These are phyloP conservation scores for Xenus cinereus DNA, from an alignment of 2,113 vertebrate genomes.

Conservation along the genomic window DNA sequence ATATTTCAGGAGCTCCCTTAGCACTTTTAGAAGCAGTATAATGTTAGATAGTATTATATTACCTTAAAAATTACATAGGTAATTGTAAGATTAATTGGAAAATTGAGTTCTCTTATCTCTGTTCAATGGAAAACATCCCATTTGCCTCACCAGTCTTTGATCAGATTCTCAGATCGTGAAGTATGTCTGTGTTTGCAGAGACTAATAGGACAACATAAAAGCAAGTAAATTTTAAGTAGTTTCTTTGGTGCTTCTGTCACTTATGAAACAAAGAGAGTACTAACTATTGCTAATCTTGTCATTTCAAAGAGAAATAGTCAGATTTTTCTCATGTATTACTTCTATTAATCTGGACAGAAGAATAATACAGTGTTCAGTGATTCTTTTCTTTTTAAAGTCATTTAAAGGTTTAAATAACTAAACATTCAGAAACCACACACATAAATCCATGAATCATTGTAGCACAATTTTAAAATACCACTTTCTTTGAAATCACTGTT, in stretches of 20 bases:
- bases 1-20: not conserved
- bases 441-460: not conserved
- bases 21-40: not conserved
- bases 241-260: not conserved
- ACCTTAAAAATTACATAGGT: not conserved
- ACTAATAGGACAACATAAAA: not conserved
- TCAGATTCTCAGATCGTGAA: not conserved
- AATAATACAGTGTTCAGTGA: not conserved
- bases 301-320: not conserved
- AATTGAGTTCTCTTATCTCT: not conserved
- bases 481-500: not conserved
- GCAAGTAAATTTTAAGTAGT: not conserved
- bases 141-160: not conserved
- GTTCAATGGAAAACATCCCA: not conserved
- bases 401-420: not conserved
- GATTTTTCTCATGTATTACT: not conserved
- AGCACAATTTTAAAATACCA: not conserved
- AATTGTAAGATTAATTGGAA: constrained; percentile 20
- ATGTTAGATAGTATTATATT: not conserved
- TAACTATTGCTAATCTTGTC: not conserved
- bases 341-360: not conserved
- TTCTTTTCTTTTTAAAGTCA: not conserved
- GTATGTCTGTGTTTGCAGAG: not conserved
- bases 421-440: not conserved
- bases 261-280: not conserved